These are phyloP conservation scores for Chymomyza costata DNA, from an alignment of 1,140 invertebrate genomes.

Conservation along the genomic window DNA sequence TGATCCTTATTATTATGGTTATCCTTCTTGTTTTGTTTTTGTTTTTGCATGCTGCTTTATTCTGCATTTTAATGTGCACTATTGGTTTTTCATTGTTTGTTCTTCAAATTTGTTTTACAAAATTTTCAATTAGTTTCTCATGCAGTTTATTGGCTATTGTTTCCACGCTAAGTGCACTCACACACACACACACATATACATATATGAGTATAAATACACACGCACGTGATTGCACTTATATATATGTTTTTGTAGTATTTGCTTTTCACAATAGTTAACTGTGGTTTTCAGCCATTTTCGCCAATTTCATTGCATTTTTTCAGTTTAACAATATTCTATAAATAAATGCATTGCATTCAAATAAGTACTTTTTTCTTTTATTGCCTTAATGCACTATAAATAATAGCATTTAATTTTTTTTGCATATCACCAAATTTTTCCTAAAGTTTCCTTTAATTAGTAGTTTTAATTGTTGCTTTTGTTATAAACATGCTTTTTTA, in stretches of 20 bases:
- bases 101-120: slow-evolving; percentile 57
- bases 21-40: slow-evolving; percentile 26
- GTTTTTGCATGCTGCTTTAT: slow-evolving; percentile 21
- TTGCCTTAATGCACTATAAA: too few relatives aligned
- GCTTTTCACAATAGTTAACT: slow-evolving; percentile 20
- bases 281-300: slow-evolving; percentile 27
- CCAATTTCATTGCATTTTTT: slow-evolving; percentile 29
- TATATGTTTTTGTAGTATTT: slow-evolving; percentile 3
- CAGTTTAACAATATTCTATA: slow-evolving; percentile 45
- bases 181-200: slow-evolving; percentile 11
- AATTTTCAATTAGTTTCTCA: slow-evolving; percentile 65
- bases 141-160: slow-evolving; percentile 69
- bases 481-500: too few relatives aligned
- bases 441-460: too few relatives aligned
- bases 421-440: too few relatives aligned
- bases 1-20: background rate
- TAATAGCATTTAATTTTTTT: too few relatives aligned
- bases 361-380: too few relatives aligned
- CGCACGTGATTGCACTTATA: slow-evolving; percentile 24
- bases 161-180: slow-evolving; percentile 53
- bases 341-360: slow-evolving; percentile 22
- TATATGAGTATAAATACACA: slow-evolving; percentile 1
- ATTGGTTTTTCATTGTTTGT: slow-evolving; percentile 44
- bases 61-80: slow-evolving; percentile 52
- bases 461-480: too few relatives aligned